phyloP scores from a whole-genome alignment of 2,888 invertebrate species.

The Tanypteryx hageni region DNA sequence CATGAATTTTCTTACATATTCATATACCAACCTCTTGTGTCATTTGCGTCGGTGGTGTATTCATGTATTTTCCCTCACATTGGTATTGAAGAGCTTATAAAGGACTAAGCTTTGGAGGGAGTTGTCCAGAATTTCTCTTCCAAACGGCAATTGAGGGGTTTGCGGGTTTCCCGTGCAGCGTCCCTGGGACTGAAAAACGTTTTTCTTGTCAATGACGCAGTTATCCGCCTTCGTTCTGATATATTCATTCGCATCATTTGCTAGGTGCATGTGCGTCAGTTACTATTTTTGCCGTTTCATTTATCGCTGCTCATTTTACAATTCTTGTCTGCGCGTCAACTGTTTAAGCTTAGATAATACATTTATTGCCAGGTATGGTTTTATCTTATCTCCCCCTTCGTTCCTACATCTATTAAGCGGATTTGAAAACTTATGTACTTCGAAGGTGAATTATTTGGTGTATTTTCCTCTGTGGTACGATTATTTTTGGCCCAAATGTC shows the following conservation, averaged over 20 bases:
- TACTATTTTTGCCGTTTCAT: neutral
- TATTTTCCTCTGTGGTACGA: no score
- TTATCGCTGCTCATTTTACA: neutral
- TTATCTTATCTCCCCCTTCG: constrained; percentile 1
- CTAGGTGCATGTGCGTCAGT: neutral
- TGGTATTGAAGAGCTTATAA: no score
- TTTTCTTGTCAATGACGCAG: neutral
- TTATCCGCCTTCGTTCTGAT: neutral
- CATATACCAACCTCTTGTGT: no score
- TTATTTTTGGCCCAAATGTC: no score
- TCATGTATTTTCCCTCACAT: no score
- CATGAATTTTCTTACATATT: no score
- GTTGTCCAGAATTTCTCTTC: no score
- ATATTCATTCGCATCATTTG: neutral
- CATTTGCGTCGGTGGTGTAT: no score
- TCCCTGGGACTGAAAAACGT: neutral
- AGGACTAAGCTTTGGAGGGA: no score
- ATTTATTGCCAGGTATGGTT: neutral
- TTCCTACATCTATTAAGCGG: neutral
- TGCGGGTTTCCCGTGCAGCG: no score
- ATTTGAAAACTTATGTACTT: neutral
- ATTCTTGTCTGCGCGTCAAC: neutral
- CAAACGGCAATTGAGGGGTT: no score
- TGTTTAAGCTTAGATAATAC: constrained; percentile 7
- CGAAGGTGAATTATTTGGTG: neutral